Conservation (phyloP, 2,113 vertebrate genomes). For the Aphyosemion australe region DNA sequence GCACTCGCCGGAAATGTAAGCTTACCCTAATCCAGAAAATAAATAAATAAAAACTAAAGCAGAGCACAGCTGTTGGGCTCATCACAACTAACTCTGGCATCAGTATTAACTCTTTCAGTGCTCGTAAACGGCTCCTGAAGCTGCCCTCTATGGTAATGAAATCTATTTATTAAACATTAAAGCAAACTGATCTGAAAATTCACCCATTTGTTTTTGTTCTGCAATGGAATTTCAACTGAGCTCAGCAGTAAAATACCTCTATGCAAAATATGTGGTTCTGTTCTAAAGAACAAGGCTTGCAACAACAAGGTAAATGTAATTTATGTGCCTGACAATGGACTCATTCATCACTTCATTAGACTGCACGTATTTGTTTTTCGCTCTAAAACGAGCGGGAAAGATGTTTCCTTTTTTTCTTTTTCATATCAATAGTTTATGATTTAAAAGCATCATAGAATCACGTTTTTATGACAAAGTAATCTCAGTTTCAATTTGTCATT, state of each 20-base stretch:
- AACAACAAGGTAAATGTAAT: too few relatives aligned
- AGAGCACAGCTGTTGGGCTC: neutral
- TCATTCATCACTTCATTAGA: neutral
- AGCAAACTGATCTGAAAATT: too few relatives aligned
- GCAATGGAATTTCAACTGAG: neutral
- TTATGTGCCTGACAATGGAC: neutral
- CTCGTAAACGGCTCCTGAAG: too few relatives aligned
- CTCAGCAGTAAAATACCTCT: too few relatives aligned
- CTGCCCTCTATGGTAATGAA: too few relatives aligned
- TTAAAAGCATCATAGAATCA: constrained; percentile 20
- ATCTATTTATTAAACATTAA: too few relatives aligned
- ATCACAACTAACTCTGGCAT: neutral
- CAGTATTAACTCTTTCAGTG: too few relatives aligned
- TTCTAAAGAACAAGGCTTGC: too few relatives aligned
- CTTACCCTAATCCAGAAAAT: constrained; percentile 6
- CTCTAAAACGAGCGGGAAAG: too few relatives aligned
- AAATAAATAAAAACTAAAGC: neutral
- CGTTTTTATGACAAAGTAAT: constrained; percentile 19
- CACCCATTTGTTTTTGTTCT: neutral
- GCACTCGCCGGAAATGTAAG: neutral
- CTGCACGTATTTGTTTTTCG: too few relatives aligned
- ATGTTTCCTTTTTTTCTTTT: neutral
- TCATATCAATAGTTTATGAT: constrained; percentile 11
- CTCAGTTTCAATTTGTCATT: constrained; percentile 29
- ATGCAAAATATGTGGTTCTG: too few relatives aligned